These are phyloP conservation scores for Pseudonaja textilis DNA, from an alignment of 2,113 vertebrate species.

Conservation along the genomic window DNA sequence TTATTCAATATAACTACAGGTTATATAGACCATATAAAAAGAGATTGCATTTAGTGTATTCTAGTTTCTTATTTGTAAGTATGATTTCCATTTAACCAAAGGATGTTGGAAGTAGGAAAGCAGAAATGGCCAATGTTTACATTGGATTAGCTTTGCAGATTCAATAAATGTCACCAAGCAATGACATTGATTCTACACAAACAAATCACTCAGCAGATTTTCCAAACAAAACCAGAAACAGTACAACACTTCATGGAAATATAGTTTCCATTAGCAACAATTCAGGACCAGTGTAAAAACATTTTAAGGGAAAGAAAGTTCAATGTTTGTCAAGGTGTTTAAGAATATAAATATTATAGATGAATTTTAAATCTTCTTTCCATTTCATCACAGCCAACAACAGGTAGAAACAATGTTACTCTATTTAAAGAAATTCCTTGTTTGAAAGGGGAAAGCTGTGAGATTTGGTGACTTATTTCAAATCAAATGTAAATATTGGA, in stretches of 20 bases:
- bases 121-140: neutral
- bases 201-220: neutral
- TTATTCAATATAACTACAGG: neutral
- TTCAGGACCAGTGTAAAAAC: neutral
- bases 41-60: neutral
- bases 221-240: neutral
- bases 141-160: neutral
- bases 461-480: neutral
- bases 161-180: neutral
- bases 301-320: neutral
- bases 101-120: neutral
- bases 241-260: neutral
- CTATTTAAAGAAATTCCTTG: neutral
- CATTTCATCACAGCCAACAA: neutral
- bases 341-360: neutral
- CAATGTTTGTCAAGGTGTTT: neutral
- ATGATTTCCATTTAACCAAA: neutral
- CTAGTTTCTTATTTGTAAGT: neutral
- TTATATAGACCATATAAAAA: neutral
- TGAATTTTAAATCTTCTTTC: neutral
- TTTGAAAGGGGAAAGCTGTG: neutral
- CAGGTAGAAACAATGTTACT: neutral
- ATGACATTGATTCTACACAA: neutral
- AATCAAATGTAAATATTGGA: neutral
- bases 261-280: neutral